Conservation (phyloP, 2,797 vertebrate species). For the Leptatherina wallacei region DNA sequence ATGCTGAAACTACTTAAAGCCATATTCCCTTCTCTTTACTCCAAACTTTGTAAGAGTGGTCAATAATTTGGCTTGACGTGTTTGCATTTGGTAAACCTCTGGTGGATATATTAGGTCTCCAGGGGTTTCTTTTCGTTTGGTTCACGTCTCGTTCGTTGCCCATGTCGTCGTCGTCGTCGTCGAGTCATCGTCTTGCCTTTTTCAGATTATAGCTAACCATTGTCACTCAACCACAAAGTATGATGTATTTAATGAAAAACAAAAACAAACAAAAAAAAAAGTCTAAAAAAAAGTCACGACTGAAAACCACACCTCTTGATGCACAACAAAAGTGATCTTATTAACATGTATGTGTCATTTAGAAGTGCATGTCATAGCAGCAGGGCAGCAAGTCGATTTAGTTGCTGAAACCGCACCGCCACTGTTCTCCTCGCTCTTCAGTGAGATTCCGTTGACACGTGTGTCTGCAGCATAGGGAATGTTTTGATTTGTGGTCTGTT, state of each 20-base stretch:
- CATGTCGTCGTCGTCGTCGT: conserved; percentile 25
- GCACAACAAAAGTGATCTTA: conserved; percentile 55
- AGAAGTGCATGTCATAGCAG: conserved; percentile 55
- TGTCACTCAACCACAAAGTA: conserved; percentile 48
- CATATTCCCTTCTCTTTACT: conserved; percentile 80
- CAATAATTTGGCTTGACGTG: conserved; percentile 47
- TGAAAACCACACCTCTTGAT: conserved; percentile 30
- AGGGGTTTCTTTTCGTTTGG: conserved; percentile 27
- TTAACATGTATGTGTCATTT: conserved; percentile 50
- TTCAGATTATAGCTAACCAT: conserved; percentile 60
- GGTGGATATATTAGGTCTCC: conserved; percentile 8
- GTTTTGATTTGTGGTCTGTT: conserved; percentile 48
- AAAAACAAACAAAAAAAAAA: not conserved
- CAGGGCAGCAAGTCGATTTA: conserved; percentile 31
- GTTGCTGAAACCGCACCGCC: conserved; percentile 45
- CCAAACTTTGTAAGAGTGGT: conserved; percentile 65
- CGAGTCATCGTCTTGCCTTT: conserved; percentile 54
- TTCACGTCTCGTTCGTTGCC: conserved; percentile 29
- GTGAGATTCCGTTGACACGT: conserved; percentile 39
- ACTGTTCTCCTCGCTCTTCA: conserved; percentile 24
- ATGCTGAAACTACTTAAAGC: conserved; percentile 77
- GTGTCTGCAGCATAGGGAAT: conserved; percentile 46
- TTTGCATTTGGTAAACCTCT: conserved; percentile 39
- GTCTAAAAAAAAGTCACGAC: conserved; percentile 35
- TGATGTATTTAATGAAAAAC: conserved; percentile 31